Evolutionary conservation across 1,140 invertebrate genomes (phyloP).

Genomic region (Heliothis subflexa): DNA sequence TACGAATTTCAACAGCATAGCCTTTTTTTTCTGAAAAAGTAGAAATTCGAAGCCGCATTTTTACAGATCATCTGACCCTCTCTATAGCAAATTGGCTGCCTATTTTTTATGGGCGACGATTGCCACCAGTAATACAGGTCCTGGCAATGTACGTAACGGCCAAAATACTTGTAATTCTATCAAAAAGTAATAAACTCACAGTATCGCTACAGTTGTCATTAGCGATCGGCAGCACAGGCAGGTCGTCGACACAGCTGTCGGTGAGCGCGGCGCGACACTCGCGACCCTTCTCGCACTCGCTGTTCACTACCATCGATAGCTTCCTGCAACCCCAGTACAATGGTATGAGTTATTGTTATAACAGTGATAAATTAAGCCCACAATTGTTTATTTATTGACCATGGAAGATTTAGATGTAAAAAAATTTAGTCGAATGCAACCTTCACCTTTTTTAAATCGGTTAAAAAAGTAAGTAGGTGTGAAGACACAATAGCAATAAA

Average conservation of each 20-base stretch:
- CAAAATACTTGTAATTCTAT: background rate
- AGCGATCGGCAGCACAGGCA: conserved; percentile 53
- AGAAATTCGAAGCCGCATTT: background rate
- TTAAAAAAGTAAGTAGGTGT: too few species aligned
- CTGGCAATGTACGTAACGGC: too few species aligned
- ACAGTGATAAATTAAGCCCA: background rate
- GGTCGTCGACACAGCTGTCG: conserved; percentile 77
- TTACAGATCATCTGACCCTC: background rate
- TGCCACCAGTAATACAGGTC: too few species aligned
- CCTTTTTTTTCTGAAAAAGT: background rate
- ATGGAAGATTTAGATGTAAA: too few species aligned
- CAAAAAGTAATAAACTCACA: conserved; percentile 53
- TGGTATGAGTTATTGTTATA: background rate
- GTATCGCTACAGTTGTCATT: conserved; percentile 15
- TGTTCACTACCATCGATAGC: conserved; percentile 61
- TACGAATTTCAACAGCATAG: too few species aligned
- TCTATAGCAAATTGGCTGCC: too few species aligned
- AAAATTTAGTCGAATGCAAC: too few species aligned
- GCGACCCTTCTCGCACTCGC: conserved; percentile 52
- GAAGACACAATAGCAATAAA: too few species aligned
- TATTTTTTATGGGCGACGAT: too few species aligned
- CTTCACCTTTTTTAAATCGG: too few species aligned
- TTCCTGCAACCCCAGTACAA: conserved; percentile 59
- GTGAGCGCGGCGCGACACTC: conserved; percentile 62
- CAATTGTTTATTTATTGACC: background rate